phyloP scores from a whole-genome alignment of 2,888 invertebrate species.

The Cephonodes hylas region DNA sequence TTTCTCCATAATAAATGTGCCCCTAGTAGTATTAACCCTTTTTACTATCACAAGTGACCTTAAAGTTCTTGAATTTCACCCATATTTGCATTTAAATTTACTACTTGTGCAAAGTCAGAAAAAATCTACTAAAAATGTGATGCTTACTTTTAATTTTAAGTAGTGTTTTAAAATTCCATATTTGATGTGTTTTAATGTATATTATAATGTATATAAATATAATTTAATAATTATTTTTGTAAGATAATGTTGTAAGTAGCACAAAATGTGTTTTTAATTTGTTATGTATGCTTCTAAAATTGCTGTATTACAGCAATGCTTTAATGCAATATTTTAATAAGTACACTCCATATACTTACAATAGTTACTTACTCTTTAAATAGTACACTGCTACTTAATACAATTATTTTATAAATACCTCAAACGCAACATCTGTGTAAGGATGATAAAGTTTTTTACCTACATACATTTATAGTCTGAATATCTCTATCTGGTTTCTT shows the following conservation, averaged over 20 bases:
- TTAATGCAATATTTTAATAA: background rate
- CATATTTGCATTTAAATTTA: background rate
- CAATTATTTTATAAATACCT: background rate
- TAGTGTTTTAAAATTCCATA: background rate
- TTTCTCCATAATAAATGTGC: constrained; percentile 20
- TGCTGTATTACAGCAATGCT: background rate
- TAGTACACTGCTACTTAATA: background rate
- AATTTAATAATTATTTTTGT: constrained; percentile 6
- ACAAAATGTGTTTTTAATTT: background rate
- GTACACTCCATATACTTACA: background rate
- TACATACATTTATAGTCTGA: background rate
- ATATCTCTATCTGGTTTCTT: background rate
- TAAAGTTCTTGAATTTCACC: constrained; percentile 18
- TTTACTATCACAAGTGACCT: constrained; percentile 33
- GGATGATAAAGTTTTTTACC: background rate
- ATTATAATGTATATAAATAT: background rate
- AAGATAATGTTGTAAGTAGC: background rate
- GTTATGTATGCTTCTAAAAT: background rate
- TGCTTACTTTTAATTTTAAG: background rate
- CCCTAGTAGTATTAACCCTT: constrained; percentile 17
- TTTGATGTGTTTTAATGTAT: constrained; percentile 12
- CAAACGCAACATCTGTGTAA: too few relatives aligned
- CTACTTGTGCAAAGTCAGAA: background rate
- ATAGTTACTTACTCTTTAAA: background rate
- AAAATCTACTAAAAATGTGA: background rate